Conservation (phyloP, 2,797 vertebrate species). For the Lemur catta region DNA sequence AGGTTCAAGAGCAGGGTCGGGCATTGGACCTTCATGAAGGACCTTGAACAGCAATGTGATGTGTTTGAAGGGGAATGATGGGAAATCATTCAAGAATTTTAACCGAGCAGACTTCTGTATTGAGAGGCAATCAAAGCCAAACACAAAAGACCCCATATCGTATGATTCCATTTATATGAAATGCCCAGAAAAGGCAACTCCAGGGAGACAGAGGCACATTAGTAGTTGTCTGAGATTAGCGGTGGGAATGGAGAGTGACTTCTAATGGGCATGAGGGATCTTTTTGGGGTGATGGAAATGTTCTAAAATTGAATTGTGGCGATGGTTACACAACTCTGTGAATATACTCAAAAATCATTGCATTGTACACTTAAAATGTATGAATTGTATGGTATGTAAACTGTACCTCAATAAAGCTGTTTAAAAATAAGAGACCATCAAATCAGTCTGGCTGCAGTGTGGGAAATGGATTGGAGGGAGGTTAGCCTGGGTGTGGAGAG, state of each 20-base stretch:
- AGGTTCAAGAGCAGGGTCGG: background rate
- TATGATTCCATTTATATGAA: constrained; percentile 18
- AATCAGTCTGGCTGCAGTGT: background rate
- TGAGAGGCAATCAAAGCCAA: constrained; percentile 36
- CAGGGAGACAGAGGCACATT: background rate
- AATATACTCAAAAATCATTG: constrained; percentile 37
- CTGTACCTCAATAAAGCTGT: background rate
- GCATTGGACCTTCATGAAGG: background rate
- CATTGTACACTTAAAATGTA: background rate
- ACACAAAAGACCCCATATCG: background rate
- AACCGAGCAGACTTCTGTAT: background rate
- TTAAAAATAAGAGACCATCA: constrained; percentile 5
- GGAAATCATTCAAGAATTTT: background rate
- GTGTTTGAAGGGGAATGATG: background rate
- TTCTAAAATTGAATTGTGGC: constrained; percentile 7
- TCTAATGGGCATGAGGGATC: background rate
- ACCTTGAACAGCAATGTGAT: background rate
- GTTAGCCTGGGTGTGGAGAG: background rate
- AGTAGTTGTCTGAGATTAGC: background rate
- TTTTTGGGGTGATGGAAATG: background rate
- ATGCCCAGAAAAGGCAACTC: constrained; percentile 46
- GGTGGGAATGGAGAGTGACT: background rate
- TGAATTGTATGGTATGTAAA: constrained; percentile 15
- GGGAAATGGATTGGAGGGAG: background rate
- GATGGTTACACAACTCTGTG: background rate